These are phyloP conservation scores for western clawed frog (Xenopus tropicalis) DNA, from an alignment of 2,113 vertebrate species.

Conservation along the genomic window UCB_Xtro_10.0 CM004443.2:35762501-35763000, in stretches of 20 bases:
- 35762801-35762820: background rate
- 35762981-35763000: constrained; percentile 77
- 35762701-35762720: no score
- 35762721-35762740: background rate
- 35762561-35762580: no score
- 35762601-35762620: no score
- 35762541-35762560: no score
- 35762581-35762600: no score
- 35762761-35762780: background rate
- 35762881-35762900: constrained; percentile 4
- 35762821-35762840: background rate
- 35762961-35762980: constrained; percentile 64
- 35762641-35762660: no score
- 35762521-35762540: no score
- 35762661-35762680: no score
- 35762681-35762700: no score
- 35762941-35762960: constrained; percentile 60
- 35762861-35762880: background rate
- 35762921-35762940: constrained; percentile 65
- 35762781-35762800: background rate
- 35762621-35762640: no score
- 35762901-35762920: constrained; percentile 71
- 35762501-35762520: no score
- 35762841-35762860: background rate
- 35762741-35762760: background rate